Evolutionary conservation across 2,113 vertebrate genomes (phyloP).

Genomic region (Tragelaphus scriptus): DNA sequence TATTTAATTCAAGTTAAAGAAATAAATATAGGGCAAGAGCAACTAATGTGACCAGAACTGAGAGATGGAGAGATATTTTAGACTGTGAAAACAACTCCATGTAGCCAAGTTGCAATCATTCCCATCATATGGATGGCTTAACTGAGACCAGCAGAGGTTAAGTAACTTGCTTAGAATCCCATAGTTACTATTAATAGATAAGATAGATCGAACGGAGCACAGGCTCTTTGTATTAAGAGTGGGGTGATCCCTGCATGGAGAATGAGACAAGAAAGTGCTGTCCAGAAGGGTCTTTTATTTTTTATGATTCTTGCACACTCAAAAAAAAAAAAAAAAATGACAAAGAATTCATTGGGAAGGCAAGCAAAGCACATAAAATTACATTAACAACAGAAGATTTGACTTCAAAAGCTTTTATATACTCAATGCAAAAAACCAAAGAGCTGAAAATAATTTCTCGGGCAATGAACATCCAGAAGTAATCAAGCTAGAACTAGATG

Average conservation of each 20-base stretch:
- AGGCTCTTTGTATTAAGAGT: neutral
- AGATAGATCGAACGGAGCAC: accelerated
- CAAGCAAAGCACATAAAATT: neutral
- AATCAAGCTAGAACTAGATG: neutral
- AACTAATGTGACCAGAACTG: neutral
- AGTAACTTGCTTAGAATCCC: too few species aligned
- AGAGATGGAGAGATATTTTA: neutral
- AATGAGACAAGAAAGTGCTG: neutral
- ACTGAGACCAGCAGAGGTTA: neutral
- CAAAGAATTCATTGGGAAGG: neutral
- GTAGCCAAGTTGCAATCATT: neutral
- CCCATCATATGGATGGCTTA: neutral
- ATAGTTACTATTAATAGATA: too few species aligned
- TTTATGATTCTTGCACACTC: neutral
- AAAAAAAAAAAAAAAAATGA: neutral
- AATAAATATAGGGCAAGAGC: neutral
- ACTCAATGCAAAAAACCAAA: neutral
- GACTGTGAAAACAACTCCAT: neutral
- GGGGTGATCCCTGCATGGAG: too few species aligned
- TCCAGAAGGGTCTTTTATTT: neutral
- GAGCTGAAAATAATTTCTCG: neutral
- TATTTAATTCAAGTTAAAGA: neutral
- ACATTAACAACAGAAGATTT: neutral
- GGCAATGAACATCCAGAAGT: neutral
- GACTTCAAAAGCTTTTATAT: neutral